Base-by-base conservation (phyloP, 2,888 invertebrate genomes). In the Mimumesa dahlbomi region DNA sequence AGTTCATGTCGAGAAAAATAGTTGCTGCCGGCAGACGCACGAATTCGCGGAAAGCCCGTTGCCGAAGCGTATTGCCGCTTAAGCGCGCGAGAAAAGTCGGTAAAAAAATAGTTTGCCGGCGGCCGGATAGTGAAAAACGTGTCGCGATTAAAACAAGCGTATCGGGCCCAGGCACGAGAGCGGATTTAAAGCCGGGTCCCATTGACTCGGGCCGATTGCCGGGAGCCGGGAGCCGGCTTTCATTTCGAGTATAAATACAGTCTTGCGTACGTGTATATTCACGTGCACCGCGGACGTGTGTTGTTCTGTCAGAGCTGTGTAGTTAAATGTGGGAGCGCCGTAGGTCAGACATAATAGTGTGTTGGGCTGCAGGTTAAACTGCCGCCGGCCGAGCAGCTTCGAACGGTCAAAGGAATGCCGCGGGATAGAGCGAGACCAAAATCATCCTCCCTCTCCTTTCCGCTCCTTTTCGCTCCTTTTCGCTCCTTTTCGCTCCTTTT, bases 291-390 rank as follows among this genome's bases (percentile, higher is more conserved):
- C 9, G 6, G 0, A 1, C 29, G 29, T 29, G n/a, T n/a, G n/a
- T n/a, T n/a, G n/a, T n/a, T n/a, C n/a, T n/a, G n/a, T n/a, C n/a
- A n/a, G n/a, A n/a, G n/a, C n/a, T 75, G 70, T 75, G 76, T 81
- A 83, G 84, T 85, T 85, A 82, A 84, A 86, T 82, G 86, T 85
- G 77, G 85, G 82, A 86, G 84, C 85, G 85, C 83, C 84, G 81
- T 79, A 73, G 85, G 85, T 85, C 86, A 81, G 85, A 81, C 85
- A 82, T 85, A 85, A 86, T 83, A 82, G 85, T 83, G 84, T 82
- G 84, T 82, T 82, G 79, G 84, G 79, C 83, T 83, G 82, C 83
- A 82, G 84, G 86, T 86, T 85, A 85, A 86, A 85, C 84, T 81
- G 83, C 82, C 84, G 80, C 82, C 81, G 64, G 67, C 52, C 67